Evolutionary conservation across 92 coral and sea anemone genomes (phyloP), one percentile per base, ranked within the genome.

Genomic region (Zoanthus sociatus): DNA sequence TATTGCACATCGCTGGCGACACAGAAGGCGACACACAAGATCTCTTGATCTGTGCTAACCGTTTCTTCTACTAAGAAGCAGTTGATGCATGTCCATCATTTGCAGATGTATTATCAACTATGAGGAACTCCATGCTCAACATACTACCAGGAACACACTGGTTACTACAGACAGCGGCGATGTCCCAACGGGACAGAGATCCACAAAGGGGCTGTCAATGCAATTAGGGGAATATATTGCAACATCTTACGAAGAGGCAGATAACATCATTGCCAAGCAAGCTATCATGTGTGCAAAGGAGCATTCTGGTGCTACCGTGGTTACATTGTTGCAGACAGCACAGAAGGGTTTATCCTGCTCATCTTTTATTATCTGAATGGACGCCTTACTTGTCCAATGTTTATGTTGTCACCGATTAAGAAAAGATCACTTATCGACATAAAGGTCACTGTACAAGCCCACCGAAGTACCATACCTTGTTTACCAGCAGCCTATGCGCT

Each of bases 201-300:
- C 58, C 88, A 78, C 88, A 86, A 21, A 70, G 94, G 93, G 1
- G 90, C 79, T 71, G 90, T 89, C 50, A 78, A 83, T 71, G 58
- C 71, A 73, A 93, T 26, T 26, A 26, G 26, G 92, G 84, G 42
- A 69, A 13, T 92, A 93, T 18, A 91, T 91, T 31, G 77, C 94
- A 48, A 93, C 94, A 50, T 75, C 93, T 15, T 92, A 89, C 37
- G 88, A 93, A 64, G 94, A 91, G 74, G 94, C 93, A 3, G 94
- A 91, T 60, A 91, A 88, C 76, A 88, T 91, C 86, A 91, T 83
- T 11, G 90, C 37, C 9, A 91, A 91, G 63, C 94, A 93, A 83
- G 96, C 94, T 26, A 72, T 86, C 77, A 86, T 88, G 92, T 88
- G 94, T 53, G 92, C 91, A 33, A 86, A 89, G 51, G 89, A 81